phyloP scores from a whole-genome alignment of 2,797 vertebrate species.

The Dendrocincla tyrannina region DNA sequence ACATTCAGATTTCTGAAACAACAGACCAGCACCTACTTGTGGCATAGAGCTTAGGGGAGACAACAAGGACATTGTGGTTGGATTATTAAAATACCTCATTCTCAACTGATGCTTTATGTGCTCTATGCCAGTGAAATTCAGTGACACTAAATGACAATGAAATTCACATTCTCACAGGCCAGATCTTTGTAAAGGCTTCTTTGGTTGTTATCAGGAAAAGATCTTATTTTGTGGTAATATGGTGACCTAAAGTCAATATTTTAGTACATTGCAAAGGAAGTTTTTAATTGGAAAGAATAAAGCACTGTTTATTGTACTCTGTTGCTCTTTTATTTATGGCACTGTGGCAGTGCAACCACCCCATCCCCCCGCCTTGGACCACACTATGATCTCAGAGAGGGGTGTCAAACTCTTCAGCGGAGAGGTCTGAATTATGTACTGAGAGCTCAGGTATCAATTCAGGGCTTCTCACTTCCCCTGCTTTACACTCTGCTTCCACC shows the following conservation, averaged over 20 bases:
- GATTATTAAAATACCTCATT: neutral
- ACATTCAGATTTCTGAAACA: neutral
- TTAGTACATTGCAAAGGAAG: slow-evolving; percentile 38
- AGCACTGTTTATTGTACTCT: slow-evolving; percentile 13
- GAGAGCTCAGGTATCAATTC: neutral
- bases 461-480: neutral
- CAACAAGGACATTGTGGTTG: neutral
- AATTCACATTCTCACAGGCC: neutral
- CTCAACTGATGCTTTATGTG: neutral
- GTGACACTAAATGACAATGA: neutral
- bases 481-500: neutral
- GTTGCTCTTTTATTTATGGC: slow-evolving; percentile 37
- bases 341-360: neutral
- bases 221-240: slow-evolving; percentile 28
- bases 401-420: slow-evolving; percentile 43
- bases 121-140: neutral
- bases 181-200: neutral
- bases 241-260: slow-evolving; percentile 50
- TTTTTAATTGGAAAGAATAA: slow-evolving; percentile 45
- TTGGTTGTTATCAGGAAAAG: neutral
- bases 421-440: slow-evolving; percentile 42
- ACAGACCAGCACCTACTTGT: neutral
- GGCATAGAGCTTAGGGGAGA: neutral
- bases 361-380: fast-evolving
- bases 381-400: neutral